Evolutionary conservation across 2,113 vertebrate species (phyloP).

Genomic region (Polyodon spathula): DNA sequence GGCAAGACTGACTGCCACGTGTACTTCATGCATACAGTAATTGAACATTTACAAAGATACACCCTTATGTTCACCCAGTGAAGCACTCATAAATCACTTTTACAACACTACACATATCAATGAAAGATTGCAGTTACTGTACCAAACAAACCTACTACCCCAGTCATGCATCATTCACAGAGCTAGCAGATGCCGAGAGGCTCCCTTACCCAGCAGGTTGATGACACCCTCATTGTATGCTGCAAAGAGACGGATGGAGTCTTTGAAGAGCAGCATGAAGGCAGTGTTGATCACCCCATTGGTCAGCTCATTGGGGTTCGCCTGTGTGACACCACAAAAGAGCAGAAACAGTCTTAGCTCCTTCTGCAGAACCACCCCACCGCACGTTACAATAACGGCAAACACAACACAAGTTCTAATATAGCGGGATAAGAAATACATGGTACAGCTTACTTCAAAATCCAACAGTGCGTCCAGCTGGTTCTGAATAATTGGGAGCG

Average conservation of each 20-base stretch:
- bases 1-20: no score
- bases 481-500: slow-evolving; percentile 85
- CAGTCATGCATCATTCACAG: no score
- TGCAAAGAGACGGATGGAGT: slow-evolving; percentile 89
- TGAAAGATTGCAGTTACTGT: no score
- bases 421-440: not conserved
- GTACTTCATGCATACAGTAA: no score
- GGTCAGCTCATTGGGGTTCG: slow-evolving; percentile 83
- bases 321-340: slow-evolving; percentile 49
- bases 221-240: slow-evolving; percentile 94
- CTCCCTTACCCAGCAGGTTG: slow-evolving; percentile 79
- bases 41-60: no score
- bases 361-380: slow-evolving; percentile 25
- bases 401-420: not conserved
- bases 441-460: slow-evolving; percentile 68
- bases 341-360: not conserved
- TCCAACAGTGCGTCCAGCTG: slow-evolving; percentile 88
- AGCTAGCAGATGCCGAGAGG: no score
- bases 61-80: no score
- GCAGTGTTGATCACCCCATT: slow-evolving; percentile 88
- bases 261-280: slow-evolving; percentile 94
- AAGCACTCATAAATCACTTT: no score
- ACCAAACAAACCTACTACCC: no score
- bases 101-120: no score
- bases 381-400: slow-evolving; percentile 4